Evolutionary conservation across 2,888 invertebrate species (phyloP).

Genomic region (Sabellastarte sp.): DNA sequence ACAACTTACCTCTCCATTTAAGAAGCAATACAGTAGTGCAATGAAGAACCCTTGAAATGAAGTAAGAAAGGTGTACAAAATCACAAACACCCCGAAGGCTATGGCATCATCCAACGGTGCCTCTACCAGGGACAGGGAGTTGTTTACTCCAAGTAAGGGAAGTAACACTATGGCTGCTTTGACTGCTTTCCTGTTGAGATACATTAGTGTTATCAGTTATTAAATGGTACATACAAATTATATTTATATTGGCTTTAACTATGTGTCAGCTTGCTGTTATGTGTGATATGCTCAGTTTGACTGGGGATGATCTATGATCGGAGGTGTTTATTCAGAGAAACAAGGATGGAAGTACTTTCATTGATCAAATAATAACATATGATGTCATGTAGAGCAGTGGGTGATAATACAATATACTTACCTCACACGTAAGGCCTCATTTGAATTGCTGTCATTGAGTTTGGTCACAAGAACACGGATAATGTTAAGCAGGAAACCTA

Average conservation of each 20-base stretch:
- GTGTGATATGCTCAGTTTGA: too few species aligned
- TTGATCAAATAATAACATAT: background rate
- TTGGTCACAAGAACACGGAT: constrained; percentile 62
- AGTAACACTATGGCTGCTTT: constrained; percentile 62
- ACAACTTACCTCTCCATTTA: constrained; percentile 60
- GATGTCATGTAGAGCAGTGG: background rate
- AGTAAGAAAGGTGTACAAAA: constrained; percentile 58
- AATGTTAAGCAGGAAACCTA: constrained; percentile 61
- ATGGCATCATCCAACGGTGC: constrained; percentile 46
- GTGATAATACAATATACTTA: constrained; percentile 31
- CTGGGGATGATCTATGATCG: background rate
- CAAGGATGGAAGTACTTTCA: too few species aligned
- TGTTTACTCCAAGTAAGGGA: constrained; percentile 62
- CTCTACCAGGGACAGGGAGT: constrained; percentile 61
- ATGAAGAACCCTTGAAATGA: constrained; percentile 63
- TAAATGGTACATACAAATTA: too few species aligned
- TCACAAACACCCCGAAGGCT: constrained; percentile 57
- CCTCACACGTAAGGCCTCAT: constrained; percentile 61
- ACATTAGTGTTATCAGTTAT: too few species aligned
- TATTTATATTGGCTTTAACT: too few species aligned
- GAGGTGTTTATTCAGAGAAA: background rate
- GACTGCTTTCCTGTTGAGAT: constrained; percentile 58
- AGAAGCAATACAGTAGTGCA: constrained; percentile 62
- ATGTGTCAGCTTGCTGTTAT: too few species aligned
- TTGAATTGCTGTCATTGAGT: constrained; percentile 58